A percentile compares a stretch with the other conserved stretches of the same genome.
Evolutionary conservation across 2,797 vertebrate species (phyloP).

Genomic region (Mus minutoides): DNA sequence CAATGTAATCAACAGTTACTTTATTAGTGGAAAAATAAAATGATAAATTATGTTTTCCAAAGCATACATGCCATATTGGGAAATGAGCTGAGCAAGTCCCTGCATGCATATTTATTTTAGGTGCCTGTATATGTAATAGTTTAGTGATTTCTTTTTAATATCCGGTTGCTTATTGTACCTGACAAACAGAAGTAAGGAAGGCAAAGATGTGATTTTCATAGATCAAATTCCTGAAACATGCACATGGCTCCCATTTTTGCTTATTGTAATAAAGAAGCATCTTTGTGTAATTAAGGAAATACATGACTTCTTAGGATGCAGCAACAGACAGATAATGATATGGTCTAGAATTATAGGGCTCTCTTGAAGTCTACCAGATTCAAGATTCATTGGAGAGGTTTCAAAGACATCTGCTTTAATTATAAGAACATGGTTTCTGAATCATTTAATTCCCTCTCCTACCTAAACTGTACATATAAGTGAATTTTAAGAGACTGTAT

Average conservation of each 20-base stretch:
- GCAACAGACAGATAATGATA: constrained; percentile 79
- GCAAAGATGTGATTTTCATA: constrained; percentile 56
- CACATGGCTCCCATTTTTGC: constrained; percentile 79
- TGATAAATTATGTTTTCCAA: background rate
- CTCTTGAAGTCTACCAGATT: constrained; percentile 82
- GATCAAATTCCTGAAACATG: constrained; percentile 78
- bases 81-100: constrained; percentile 21
- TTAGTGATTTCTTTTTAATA: constrained; percentile 67
- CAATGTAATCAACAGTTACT: constrained; percentile 64
- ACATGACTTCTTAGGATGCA: constrained; percentile 77
- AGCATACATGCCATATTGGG: background rate
- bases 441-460: constrained; percentile 87
- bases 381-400: constrained; percentile 86
- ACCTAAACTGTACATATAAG: constrained; percentile 85
- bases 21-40: constrained; percentile 58
- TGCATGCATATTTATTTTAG: constrained; percentile 49
- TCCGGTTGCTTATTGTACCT: constrained; percentile 69
- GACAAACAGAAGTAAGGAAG: constrained; percentile 70
- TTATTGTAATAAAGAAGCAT: constrained; percentile 78
- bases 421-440: constrained; percentile 86
- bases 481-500: constrained; percentile 87
- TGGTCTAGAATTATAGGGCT: constrained; percentile 66
- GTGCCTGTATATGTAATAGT: constrained; percentile 46
- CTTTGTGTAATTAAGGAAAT: constrained; percentile 83
- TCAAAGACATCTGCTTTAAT: constrained; percentile 88